Percentiles rank a stretch among this genome's conserved stretches.
Evolutionary conservation across 2,888 invertebrate genomes (phyloP).

Genomic region (Bhutanitis thaidina): DNA sequence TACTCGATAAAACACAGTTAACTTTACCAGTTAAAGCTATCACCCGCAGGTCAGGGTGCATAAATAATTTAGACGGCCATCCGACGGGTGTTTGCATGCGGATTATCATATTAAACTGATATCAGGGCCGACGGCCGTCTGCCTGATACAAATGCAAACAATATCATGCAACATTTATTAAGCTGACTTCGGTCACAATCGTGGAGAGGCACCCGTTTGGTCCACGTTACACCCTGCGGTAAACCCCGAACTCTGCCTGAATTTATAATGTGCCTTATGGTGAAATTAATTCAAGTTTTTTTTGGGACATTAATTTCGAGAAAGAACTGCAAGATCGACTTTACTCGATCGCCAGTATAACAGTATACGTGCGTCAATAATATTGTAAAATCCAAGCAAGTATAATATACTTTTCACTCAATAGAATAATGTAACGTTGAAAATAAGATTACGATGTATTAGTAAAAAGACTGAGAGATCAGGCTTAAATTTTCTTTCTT

Average conservation of each 20-base stretch:
- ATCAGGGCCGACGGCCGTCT: conserved; percentile 61
- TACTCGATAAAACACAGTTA: conserved; percentile 47
- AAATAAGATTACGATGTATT: no score
- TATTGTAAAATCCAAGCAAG: no score
- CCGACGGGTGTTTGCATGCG: conserved; percentile 75
- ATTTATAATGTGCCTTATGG: conserved; percentile 9
- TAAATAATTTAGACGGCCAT: conserved; percentile 76
- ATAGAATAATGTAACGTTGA: no score
- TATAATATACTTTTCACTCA: no score
- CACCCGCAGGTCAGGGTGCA: conserved; percentile 69
- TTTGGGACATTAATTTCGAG: not conserved
- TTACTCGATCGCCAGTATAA: no score
- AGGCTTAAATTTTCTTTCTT: no score
- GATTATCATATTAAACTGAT: conserved; percentile 80
- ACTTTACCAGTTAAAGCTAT: conserved; percentile 62
- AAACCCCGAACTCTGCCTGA: conserved; percentile 22
- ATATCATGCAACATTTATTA: conserved; percentile 71
- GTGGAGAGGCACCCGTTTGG: conserved; percentile 31
- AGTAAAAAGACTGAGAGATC: no score
- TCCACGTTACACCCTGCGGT: conserved; percentile 17
- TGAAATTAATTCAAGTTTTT: not conserved
- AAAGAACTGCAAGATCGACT: no score
- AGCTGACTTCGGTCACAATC: conserved; percentile 44
- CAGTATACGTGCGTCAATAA: no score
- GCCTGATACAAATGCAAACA: conserved; percentile 67